Evolutionary conservation across 2,113 vertebrate species (phyloP), one percentile per base, ranked within the genome.

Genomic region (Pyrgilauda ruficollis): DNA sequence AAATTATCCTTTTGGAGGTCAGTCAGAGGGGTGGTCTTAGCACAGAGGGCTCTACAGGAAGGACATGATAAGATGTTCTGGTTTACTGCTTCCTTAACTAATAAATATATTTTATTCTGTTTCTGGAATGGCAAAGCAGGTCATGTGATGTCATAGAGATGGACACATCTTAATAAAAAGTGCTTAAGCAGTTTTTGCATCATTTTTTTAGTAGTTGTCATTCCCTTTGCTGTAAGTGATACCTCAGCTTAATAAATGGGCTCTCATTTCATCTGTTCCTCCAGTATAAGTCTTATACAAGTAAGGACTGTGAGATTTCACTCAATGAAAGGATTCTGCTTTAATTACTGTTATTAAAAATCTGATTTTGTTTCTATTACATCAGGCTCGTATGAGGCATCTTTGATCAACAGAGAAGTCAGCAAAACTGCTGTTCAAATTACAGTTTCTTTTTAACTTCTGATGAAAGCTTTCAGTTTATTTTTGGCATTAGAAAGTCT

Each of bases 371-470:
- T 87, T 85, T 90, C 92, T 90, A 7, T 93, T 9, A 0, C 66
- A 89, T 94, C 91, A 80, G 47, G 58, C 67, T 91, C 0, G 0
- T 63, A 27, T 59, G 61, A 91, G 37, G 63, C 70, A 84, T 87
- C 92, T 94, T 96, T 93, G 90, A 96, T 96, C 94, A 92, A 87
- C 77, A 91, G 68, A 93, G 50, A 89, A 95, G 81, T 89, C 84
- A 87, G 66, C 84, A 94, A 87, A 96, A 91, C 77, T 90, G 63
- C 66, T 92, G 47, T 87, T 94, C 53, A 84, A 89, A 92, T 94
- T 93, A 77, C 44, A 63, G 90, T 92, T 97, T 93, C 84, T 69
- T 94, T 96, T 96, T 89, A 96, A 90, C 85, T 84, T 41, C 28
- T 82, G 90, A 93, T 94, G 92, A 96, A 96, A 96, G 88, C 68